These are phyloP conservation scores for Lagenorhynchus albirostris DNA, from an alignment of 2,113 vertebrate species.

Conservation along the genomic window DNA sequence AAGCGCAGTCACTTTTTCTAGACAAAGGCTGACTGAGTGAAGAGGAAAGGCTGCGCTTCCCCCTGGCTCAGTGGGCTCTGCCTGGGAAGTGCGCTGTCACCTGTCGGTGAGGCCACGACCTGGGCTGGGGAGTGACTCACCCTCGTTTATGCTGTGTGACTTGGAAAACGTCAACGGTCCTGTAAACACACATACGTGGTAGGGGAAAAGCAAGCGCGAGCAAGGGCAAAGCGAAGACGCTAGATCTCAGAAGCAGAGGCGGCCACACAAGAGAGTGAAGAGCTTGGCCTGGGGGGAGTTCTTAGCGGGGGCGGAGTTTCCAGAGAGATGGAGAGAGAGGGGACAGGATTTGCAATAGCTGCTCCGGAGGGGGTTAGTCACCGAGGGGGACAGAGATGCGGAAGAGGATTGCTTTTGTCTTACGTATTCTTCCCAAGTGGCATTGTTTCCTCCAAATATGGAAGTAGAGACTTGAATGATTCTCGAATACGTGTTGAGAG, in stretches of 20 bases:
- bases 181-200: not conserved
- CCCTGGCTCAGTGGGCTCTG: not conserved
- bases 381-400: not conserved
- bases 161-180: not conserved
- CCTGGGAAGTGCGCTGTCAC: not conserved
- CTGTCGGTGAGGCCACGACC: not conserved
- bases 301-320: not conserved
- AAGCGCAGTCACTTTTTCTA: not conserved
- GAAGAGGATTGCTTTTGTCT: not conserved
- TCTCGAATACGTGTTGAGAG: not conserved
- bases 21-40: not conserved
- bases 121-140: not conserved
- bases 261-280: not conserved
- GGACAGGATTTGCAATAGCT: not conserved
- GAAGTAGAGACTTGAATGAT: not conserved
- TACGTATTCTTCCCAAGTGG: not conserved
- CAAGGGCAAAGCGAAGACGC: not conserved
- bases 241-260: not conserved
- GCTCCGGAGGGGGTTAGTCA: not conserved
- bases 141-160: not conserved
- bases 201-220: not conserved
- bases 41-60: not conserved
- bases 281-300: not conserved
- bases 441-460: not conserved
- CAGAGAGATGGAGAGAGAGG: accelerated